Conservation (phyloP, 2,888 invertebrate genomes). For the Teleiodes luculella region DNA sequence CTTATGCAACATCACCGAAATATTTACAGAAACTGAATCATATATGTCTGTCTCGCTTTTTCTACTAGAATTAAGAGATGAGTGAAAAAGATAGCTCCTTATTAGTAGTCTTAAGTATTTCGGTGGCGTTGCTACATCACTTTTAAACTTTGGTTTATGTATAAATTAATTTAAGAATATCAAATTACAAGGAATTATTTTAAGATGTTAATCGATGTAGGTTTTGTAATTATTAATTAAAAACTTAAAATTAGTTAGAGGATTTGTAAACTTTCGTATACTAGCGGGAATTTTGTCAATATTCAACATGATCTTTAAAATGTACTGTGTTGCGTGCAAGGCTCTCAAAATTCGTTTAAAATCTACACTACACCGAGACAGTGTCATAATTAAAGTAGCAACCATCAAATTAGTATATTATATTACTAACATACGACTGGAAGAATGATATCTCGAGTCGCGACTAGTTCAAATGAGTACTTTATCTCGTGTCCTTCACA, state of each 20-base stretch:
- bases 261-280: background rate
- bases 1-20: background rate
- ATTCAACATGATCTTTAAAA: background rate
- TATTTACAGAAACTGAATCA: background rate
- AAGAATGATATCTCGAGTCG: too few relatives aligned
- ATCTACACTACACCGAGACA: too few relatives aligned
- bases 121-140: background rate
- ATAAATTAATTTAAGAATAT: background rate
- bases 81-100: background rate
- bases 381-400: too few relatives aligned
- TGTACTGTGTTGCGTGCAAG: background rate
- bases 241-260: background rate
- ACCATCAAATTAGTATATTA: too few relatives aligned
- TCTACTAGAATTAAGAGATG: background rate
- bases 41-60: background rate
- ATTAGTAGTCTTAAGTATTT: background rate
- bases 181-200: slow-evolving; percentile 39
- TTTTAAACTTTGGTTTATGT: background rate
- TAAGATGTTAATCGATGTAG: slow-evolving; percentile 28
- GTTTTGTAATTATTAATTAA: background rate
- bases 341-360: background rate
- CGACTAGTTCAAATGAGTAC: too few relatives aligned
- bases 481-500: too few relatives aligned
- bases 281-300: background rate
- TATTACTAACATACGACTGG: too few relatives aligned